Evolutionary conservation across 2,113 vertebrate species (phyloP), one percentile per base, ranked within the genome.

Genomic region (Eclectus roratus): DNA sequence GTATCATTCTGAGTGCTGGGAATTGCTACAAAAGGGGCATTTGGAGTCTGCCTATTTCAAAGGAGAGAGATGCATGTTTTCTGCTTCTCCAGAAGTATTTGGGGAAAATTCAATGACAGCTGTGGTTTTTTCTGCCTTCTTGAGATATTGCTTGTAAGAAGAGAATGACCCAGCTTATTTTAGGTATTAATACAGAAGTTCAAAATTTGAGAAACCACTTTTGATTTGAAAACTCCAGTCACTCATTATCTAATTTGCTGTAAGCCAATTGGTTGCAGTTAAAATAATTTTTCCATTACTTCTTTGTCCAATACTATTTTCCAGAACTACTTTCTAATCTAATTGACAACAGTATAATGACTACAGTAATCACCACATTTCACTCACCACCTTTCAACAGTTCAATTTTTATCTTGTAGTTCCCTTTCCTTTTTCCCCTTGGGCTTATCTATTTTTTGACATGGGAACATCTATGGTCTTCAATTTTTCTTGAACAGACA

Each of bases 331-430:
- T 93, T 86, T 35, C 27, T 95, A 94, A 94, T 93, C 61, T 89
- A 93, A 96, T 77, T 96, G 91, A 94, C 88, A 93, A 85, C 50
- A 94, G 24, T 76, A 74, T 73, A 86, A 96, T 90, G 84, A 81
- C 89, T 95, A 64, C 68, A 78, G 50, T 80, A 88, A 94, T 93
- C 73, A 87, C 23, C 35, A 46, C 87, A 85, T 93, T 91, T 92
- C 87, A 86, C 84, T 84, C 65, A 65, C 28, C 19, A 64, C 2
- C 0, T 87, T 96, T 96, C 93, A 93, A 29, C 66, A 37, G 33
- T n/a, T 93, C 69, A 88, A 5, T 85, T 94, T 96, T 95, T 92
- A 87, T 73, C 61, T 86, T 0, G 0, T 89, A 61, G 11, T 94
- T 96, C 68, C 83, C 43, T 90, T 95, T 73, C 70, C 35, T 33